phyloP scores from a whole-genome alignment of 2,113 vertebrate genomes.

The Cichladusa arquata region DNA sequence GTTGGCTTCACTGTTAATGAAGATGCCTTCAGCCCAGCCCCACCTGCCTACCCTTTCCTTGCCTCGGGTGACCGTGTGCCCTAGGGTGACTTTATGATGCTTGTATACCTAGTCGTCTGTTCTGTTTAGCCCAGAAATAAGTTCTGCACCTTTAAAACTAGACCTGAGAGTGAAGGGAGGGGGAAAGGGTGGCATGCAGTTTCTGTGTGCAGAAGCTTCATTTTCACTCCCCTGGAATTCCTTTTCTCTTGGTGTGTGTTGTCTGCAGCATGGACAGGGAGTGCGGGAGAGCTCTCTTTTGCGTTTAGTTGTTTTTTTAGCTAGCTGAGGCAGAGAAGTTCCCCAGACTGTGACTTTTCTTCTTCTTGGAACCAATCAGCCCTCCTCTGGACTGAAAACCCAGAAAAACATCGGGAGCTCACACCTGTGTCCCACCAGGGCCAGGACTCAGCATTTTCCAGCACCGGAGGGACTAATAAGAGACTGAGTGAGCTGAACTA shows the following conservation, averaged over 20 bases:
- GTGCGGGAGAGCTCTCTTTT: not conserved
- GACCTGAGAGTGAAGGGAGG: not conserved
- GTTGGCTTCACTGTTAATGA: not conserved
- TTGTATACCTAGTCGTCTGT: not conserved
- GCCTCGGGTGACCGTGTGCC: not conserved
- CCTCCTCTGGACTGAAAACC: not conserved
- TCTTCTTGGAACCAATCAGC: not conserved
- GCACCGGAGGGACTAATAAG: not conserved
- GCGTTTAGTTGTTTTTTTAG: not conserved
- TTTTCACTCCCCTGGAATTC: not conserved
- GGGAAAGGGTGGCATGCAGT: not conserved
- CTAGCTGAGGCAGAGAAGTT: not conserved
- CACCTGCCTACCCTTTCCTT: not conserved
- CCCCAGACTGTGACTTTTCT: not conserved
- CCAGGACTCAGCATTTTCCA: not conserved
- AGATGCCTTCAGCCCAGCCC: not conserved
- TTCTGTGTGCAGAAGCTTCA: not conserved
- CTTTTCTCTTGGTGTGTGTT: not conserved
- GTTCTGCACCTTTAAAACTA: not conserved
- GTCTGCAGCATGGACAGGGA: not conserved
- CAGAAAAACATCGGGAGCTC: not conserved
- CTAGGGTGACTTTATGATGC: not conserved
- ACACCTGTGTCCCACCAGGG: not conserved
- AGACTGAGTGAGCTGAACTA: rapidly evolving
- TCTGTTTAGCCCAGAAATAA: not conserved